Evolutionary conservation across 2,888 invertebrate species (phyloP).

Genomic region (Celastrina argiolus): DNA sequence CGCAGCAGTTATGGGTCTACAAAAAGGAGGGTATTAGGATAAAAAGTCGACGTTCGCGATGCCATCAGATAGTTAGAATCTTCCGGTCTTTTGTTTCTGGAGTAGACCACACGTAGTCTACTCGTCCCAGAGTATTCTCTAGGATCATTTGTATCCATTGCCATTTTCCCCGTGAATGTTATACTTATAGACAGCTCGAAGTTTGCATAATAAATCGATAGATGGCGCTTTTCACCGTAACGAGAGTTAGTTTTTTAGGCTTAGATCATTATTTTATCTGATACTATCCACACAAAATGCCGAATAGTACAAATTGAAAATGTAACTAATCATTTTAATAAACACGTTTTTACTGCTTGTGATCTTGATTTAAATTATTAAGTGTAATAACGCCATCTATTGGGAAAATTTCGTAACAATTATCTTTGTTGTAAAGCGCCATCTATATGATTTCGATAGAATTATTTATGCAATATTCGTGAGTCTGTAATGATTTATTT

Average conservation of each 20-base stretch:
- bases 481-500: background rate
- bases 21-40: constrained; percentile 65
- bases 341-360: background rate
- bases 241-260: background rate
- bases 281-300: background rate
- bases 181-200: background rate
- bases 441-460: background rate
- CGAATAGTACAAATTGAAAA: background rate
- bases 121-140: background rate
- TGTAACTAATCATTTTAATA: background rate
- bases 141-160: background rate
- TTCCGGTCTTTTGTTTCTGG: constrained; percentile 4
- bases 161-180: background rate
- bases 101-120: background rate
- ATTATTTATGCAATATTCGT: background rate
- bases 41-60: constrained; percentile 56
- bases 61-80: constrained; percentile 55
- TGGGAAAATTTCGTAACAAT: background rate
- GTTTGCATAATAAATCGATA: background rate
- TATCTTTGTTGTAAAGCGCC: background rate
- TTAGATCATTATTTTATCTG: background rate
- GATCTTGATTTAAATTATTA: background rate
- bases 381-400: background rate
- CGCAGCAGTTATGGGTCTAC: constrained; percentile 88
- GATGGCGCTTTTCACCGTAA: constrained; percentile 2